Evolutionary conservation across 2,113 vertebrate genomes (phyloP), one percentile per base, ranked within the genome.

Genomic region (Gymnorhina tibicen): DNA sequence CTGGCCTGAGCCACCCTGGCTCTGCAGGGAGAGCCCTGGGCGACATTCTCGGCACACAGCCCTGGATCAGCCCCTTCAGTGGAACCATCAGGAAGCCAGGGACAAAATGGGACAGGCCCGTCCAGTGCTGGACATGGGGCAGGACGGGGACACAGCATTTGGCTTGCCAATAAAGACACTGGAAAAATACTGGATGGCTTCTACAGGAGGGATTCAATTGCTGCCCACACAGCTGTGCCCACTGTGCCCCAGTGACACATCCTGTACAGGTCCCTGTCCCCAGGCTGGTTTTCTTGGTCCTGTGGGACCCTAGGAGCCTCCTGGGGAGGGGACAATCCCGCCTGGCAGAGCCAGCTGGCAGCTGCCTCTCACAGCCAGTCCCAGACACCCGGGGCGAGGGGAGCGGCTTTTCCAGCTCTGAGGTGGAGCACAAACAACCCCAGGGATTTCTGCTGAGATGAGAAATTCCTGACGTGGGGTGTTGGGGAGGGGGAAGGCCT

Each of bases 361-460:
- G 49, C 33, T 60, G 64, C 35, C 21, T 64, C 59, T 42, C 4
- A 4, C 41, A 67, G 69, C 23, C 69, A 4, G 18, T 12, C 41
- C 46, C 77, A 78, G 75, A n/a, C 60, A 47, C 50, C 44, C 5
- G 1, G 62, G 69, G 85, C 1, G 0, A 70, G 55, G 49, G 86
- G 76, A 76, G 93, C 5, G 22, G 80, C 53, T 89, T 22, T 41
- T n/a, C 75, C 91, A 84, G 89, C 80, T 68, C 85, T 50, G 11
- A 87, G 91, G 72, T 49, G 85, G 87, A 94, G 82, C 93, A 73
- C 74, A 91, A 94, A 92, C 90, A 91, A 44, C 67, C 46, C 56
- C 41, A 2, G 85, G 66, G 55, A 87, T 74, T 95, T 94, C 84
- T 96, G 93, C 95, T 94, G 95, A 93, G 91, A 56, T 0, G 26